Evolutionary conservation across 2,113 vertebrate species (phyloP), one percentile per base, ranked within the genome.

Genomic region (Tupaia chinensis): DNA sequence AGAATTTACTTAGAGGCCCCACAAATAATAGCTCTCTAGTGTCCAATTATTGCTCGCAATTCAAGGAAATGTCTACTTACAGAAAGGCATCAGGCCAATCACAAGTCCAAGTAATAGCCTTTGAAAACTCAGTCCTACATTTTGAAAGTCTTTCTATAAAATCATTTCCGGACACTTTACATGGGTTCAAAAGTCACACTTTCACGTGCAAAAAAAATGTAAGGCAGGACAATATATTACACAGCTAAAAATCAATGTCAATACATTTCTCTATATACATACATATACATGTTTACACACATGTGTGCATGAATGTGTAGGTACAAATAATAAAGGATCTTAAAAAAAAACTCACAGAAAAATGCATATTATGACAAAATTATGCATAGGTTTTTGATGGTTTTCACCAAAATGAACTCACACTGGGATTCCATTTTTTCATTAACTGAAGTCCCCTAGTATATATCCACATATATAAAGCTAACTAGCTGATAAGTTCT

Each of bases 51-150:
- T 91, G 60, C 76, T 94, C 77, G 88, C 44, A 96, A 96, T 96
- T 94, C 93, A 96, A 96, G 97, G 96, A 97, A 97, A 91, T 63
- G 63, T 96, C 95, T 96, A 97, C 93, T 97, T 93, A 95, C 76
- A 72, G 70, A 96, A 96, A 91, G 95, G 93, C 96, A 86, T 2
- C 20, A 44, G 27, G 86, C 95, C 96, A 97, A 69, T 92, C 83
- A 89, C 86, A 94, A 96, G 78, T 86, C 95, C 78, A 93, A 95
- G 69, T 29, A 96, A 88, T 68, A 77, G 60, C 15, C 86, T 97
- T 95, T 94, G 89, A 96, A 94, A 96, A 76, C 44, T 80, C 34
- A 74, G 66, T 68, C 22, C 19, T 93, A 44, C 27, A 72, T 92
- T 88, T 86, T 66, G 32, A 69, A 94, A 65, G 54, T 79, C 97